phyloP scores from a whole-genome alignment of 2,797 vertebrate species.

The Acipenser ruthenus region DNA sequence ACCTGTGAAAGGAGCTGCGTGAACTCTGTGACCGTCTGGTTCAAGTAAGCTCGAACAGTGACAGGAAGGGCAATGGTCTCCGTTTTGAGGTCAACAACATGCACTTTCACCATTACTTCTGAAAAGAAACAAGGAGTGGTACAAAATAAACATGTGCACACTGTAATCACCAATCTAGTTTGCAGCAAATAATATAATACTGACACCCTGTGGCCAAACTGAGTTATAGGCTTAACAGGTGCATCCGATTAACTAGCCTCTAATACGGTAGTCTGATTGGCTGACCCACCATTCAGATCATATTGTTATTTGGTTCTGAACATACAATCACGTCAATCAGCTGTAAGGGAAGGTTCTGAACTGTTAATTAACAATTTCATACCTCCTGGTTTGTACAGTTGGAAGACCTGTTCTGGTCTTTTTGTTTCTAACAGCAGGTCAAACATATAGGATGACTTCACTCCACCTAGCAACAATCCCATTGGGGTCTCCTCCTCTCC shows the following conservation, averaged over 20 bases:
- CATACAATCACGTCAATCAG: no score
- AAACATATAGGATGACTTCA: slow-evolving; percentile 98
- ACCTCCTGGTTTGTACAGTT: slow-evolving; percentile 97
- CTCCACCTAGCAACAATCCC: slow-evolving; percentile 89
- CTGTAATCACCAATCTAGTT: background rate
- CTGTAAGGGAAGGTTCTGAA: no score
- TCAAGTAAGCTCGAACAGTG: slow-evolving; percentile 91
- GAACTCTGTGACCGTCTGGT: slow-evolving; percentile 90
- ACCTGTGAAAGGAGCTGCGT: slow-evolving; percentile 97
- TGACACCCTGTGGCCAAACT: background rate
- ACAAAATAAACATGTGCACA: slow-evolving; percentile 9
- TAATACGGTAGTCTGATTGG: no score
- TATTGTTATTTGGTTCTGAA: no score
- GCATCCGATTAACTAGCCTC: no score
- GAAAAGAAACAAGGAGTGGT: slow-evolving; percentile 31
- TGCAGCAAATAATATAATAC: background rate
- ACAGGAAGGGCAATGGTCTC: slow-evolving; percentile 79
- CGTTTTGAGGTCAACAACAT: slow-evolving; percentile 82
- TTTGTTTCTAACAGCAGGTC: slow-evolving; percentile 91
- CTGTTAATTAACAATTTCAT: slow-evolving; percentile 26
- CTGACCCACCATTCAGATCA: no score
- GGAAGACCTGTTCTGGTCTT: slow-evolving; percentile 83
- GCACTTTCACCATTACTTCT: slow-evolving; percentile 99
- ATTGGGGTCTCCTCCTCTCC: slow-evolving; percentile 93
- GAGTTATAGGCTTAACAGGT: background rate